Base-by-base conservation (phyloP, 2,113 vertebrate species). In the Acanthochromis polyacanthus region DNA sequence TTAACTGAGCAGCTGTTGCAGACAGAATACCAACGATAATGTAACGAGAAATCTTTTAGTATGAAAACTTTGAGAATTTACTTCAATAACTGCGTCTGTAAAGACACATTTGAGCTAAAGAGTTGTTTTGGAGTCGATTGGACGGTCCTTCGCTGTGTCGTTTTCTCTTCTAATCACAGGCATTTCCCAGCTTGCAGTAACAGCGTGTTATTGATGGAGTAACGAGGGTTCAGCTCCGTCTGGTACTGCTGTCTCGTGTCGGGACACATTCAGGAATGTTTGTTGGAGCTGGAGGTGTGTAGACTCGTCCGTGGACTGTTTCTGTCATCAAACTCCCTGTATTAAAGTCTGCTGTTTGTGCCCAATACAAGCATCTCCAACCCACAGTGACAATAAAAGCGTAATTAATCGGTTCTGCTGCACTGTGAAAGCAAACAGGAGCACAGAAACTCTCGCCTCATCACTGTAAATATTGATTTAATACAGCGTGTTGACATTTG, bases 181-280 rank as follows among this genome's bases (percentile, higher is more conserved):
- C 32, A 32, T 20, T 32, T 36, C n/a, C 4, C 30, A n/a, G 32
- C 50, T 40, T n/a, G 52, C 55, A 55, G 22, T 55, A n/a, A 14
- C 3, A 22, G 57, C 1, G 22, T 58, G 1, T 58, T 57, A 17
- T 14, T 56, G 32, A 52, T 30, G 23, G 48, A 19, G 48, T 75
- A 53, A 53, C 64, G 12, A 67, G 36, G 30, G 23, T 36, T 69
- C 4, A 66, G 53, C 53, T 62, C 1, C 55, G 43, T 4, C n/a
- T 52, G 11, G 22, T 20, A 3, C n/a, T 52, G 11, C 28, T 19
- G 4, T 32, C 55, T 88, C 78, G 5, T 84, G 89, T 79, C 75
- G 15, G 82, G 71, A 81, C 89, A 50, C 62, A 63, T 82, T 48
- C 66, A 83, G 80, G 86, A 89, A 90, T 91, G 77, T 83, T 64